A percentile compares a stretch with the other conserved stretches of the same genome.
Evolutionary conservation across 1,140 invertebrate genomes (phyloP).

Genomic region (Triops longicaudatus): DNA sequence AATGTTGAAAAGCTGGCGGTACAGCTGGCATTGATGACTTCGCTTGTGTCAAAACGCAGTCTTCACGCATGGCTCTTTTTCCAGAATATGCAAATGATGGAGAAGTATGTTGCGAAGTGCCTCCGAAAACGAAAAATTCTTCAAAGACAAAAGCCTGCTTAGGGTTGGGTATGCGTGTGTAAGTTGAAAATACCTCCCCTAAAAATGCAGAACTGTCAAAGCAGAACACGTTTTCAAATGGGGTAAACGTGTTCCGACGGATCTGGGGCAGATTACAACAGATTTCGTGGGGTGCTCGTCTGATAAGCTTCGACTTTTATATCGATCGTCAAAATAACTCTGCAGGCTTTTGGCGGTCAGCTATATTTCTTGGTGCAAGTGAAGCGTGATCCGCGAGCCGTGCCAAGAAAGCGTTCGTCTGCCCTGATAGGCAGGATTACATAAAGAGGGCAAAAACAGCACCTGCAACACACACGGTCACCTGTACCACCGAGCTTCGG

Average conservation of each 20-base stretch:
- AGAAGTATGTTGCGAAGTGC: background rate
- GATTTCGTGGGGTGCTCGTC: background rate
- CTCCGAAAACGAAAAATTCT: background rate
- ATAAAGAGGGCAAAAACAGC: background rate
- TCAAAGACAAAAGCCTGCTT: no score
- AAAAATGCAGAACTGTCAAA: no score
- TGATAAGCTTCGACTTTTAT: background rate
- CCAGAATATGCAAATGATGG: background rate
- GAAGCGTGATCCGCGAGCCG: background rate
- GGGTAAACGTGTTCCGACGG: background rate
- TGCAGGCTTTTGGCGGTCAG: background rate
- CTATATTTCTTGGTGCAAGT: background rate
- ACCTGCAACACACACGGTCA: background rate
- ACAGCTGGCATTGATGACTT: conserved; percentile 1
- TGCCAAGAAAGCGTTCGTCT: background rate
- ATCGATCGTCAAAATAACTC: background rate
- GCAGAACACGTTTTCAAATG: no score
- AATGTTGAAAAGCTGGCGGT: background rate
- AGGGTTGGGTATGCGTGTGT: no score
- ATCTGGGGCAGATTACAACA: background rate
- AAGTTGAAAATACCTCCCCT: no score
- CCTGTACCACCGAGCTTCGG: background rate
- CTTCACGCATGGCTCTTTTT: background rate
- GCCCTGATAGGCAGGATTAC: background rate
- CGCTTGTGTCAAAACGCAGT: background rate